These are phyloP conservation scores for Acromyrmex heyeri DNA, from an alignment of 1,140 invertebrate species.

Conservation along the genomic window DNA sequence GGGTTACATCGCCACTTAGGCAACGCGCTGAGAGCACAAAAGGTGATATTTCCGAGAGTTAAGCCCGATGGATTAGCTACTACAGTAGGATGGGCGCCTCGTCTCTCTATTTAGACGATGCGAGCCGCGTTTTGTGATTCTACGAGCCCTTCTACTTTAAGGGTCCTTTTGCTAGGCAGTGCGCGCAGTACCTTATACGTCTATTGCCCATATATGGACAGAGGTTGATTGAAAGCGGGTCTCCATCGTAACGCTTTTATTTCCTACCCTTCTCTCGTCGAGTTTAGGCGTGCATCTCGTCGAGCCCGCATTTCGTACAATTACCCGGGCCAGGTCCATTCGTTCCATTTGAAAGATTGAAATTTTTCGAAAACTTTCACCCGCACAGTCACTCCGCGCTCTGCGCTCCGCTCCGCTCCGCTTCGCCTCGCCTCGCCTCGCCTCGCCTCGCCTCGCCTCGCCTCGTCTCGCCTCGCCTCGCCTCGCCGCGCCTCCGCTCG, in stretches of 20 bases:
- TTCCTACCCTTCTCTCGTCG: conserved; percentile 67
- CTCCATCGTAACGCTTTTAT: conserved; percentile 67
- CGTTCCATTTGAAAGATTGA: conserved; percentile 75
- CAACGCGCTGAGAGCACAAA: conserved; percentile 31
- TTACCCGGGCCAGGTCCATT: conserved; percentile 69
- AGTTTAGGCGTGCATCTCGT: conserved; percentile 71
- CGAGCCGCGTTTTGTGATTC: conserved; percentile 59
- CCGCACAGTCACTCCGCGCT: conserved; percentile 7
- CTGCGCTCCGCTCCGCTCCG: no score
- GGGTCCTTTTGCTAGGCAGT: conserved; percentile 61
- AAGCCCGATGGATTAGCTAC: conserved; percentile 60
- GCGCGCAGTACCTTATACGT: conserved; percentile 69
- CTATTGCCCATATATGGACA: conserved; percentile 75
- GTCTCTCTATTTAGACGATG: conserved; percentile 33
- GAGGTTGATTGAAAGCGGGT: conserved; percentile 73
- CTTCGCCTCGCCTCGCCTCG: no score
- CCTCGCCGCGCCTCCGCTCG: not conserved
- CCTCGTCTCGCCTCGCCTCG: not conserved
- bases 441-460: no score
- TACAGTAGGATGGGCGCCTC: not conserved
- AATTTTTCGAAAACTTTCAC: conserved; percentile 71
- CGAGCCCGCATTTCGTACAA: conserved; percentile 77
- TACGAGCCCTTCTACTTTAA: conserved; percentile 65
- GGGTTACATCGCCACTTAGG: conserved; percentile 52
- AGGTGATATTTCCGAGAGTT: conserved; percentile 52